Evolutionary conservation across 2,888 invertebrate genomes (phyloP), one percentile per base, ranked within the genome.

Genomic region (Theretra japonica): DNA sequence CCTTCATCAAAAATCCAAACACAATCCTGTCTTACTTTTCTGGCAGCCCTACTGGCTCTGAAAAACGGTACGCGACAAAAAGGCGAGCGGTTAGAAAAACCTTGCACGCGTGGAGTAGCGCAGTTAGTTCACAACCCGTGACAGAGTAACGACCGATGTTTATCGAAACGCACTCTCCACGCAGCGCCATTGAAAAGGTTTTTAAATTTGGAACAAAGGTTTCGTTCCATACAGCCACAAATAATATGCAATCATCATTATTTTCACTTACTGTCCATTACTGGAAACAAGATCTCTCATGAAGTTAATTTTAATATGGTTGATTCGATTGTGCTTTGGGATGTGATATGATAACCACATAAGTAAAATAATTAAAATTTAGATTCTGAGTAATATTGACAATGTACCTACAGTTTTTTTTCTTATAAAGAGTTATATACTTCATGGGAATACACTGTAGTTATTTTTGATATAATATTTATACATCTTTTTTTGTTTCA

Each of bases 101-200:
- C 80, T 82, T 92, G 87, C 92, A 91, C 92, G 93, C 91, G 90
- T 91, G 88, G 87, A 83, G 86, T 90, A 86, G 77, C 81, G 80
- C 86, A 90, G 90, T 92, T 90, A 92, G 92, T 90, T 89, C 93
- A 91, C 76, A 73, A 80, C 74, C 93, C 93, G 93, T 93, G 92
- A 93, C 93, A 88, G 84, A 78, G 79, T 91, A 92, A 92, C 90
- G 89, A 92, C 87, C 88, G 93, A 92, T 93, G 87, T 81, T 90
- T 92, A 92, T 93, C 91, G 85, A 79, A 79, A 81, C 80, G 81
- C 75, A 77, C 77, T 50, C 68, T 68, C 48, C 48, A 53, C 30
- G 30, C 28, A 69, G 56, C 28, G 7, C 19, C 56, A 53, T 53
- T 69, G 30, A 28, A 69, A 69, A 56, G 4, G 30, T 53, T 30